Conservation (phyloP, 2,888 invertebrate genomes). For the Amiota minor region DNA sequence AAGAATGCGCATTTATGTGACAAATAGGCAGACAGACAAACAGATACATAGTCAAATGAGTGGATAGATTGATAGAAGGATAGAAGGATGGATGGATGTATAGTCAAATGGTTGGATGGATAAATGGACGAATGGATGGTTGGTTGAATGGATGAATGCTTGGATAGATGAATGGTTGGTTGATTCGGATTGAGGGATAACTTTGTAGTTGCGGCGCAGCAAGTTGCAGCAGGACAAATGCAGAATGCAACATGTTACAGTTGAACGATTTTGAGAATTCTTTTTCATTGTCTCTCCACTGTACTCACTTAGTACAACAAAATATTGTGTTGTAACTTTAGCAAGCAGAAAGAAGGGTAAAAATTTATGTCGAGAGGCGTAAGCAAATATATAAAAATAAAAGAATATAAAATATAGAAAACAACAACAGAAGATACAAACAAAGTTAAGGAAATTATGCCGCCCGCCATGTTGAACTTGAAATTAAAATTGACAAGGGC, state of each 20-base stretch:
- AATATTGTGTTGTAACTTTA: background rate
- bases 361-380: conserved; percentile 17
- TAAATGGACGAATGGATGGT: background rate
- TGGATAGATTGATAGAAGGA: no score
- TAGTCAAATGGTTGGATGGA: background rate
- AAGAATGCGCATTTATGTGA: conserved; percentile 37
- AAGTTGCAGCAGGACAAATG: conserved; percentile 45
- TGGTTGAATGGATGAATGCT: background rate
- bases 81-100: background rate
- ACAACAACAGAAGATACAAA: conserved; percentile 33
- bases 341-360: conserved; percentile 1
- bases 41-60: background rate
- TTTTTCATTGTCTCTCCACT: background rate
- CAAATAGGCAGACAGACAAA: background rate
- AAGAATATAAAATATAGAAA: conserved; percentile 18
- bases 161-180: background rate
- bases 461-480: conserved; percentile 70
- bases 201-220: background rate
- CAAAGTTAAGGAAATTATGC: conserved; percentile 53
- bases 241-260: conserved; percentile 50
- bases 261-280: conserved; percentile 51
- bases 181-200: background rate
- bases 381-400: conserved; percentile 3
- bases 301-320: background rate
- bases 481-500: conserved; percentile 69